phyloP scores from a whole-genome alignment of 2,888 invertebrate genomes.

The Archips xylosteana region DNA sequence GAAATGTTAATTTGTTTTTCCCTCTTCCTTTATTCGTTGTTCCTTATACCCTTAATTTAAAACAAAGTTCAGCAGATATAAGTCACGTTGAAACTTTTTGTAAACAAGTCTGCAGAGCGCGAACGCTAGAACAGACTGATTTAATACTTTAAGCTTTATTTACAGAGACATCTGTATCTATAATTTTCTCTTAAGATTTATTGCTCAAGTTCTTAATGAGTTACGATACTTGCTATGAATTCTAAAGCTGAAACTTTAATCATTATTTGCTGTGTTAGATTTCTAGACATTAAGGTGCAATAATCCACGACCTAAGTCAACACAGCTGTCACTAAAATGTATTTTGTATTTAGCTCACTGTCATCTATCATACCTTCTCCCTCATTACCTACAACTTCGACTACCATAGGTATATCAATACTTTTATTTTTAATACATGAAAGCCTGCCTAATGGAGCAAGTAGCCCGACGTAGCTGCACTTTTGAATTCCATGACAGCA shows the following conservation, averaged over 20 bases:
- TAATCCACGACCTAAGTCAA: background rate
- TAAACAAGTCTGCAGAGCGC: constrained; percentile 60
- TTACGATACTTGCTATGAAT: constrained; percentile 53
- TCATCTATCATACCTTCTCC: constrained; percentile 48
- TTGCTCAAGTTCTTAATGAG: constrained; percentile 73
- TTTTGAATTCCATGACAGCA: constrained; percentile 36
- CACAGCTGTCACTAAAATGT: constrained; percentile 7
- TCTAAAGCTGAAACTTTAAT: constrained; percentile 49
- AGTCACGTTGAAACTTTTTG: constrained; percentile 78
- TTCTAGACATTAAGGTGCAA: constrained; percentile 17
- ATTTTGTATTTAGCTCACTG: constrained; percentile 29
- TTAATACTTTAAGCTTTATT: constrained; percentile 83
- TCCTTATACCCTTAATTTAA: constrained; percentile 53
- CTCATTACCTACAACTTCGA: constrained; percentile 61
- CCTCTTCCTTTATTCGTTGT: constrained; percentile 47
- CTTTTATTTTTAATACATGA: constrained; percentile 70
- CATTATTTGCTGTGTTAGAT: constrained; percentile 24
- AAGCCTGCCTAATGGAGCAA: constrained; percentile 71
- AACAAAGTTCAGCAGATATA: constrained; percentile 70
- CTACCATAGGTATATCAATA: constrained; percentile 49
- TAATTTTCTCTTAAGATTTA: constrained; percentile 77
- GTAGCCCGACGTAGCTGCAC: constrained; percentile 54
- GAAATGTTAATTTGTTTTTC: constrained; percentile 53
- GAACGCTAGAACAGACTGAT: constrained; percentile 71
- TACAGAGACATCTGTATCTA: constrained; percentile 73